Evolutionary conservation across 1,140 invertebrate species (phyloP), one percentile per base, ranked within the genome.

Genomic region (Papilio xuthus): DNA sequence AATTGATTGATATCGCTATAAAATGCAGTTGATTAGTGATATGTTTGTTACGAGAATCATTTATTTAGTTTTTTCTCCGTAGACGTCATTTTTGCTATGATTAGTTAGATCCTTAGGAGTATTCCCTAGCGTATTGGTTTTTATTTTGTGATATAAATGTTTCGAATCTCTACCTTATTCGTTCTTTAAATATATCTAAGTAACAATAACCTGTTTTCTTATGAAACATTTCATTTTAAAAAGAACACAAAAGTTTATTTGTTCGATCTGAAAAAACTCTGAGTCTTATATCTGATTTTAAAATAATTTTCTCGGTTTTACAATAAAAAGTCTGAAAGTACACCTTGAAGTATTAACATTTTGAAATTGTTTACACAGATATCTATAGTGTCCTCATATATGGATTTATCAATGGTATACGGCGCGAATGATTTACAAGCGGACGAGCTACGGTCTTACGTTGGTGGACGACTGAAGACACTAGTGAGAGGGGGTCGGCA

Each of bases 341-440:
- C 12, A 37, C 12, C 53, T 79, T 3, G 41, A 2, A 23, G 26
- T 80, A 53, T 42, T 42, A 23, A 28, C 37, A 56, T 72, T 72
- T 77, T 77, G 50, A 53, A n/a, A 47, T 44, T 41, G 81, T 83
- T 81, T 77, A 92, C 83, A 47, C 90, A 98, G 96, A 83, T 98
- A 37, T 97, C 97, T 8, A 95, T 95, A 18, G 96, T 98, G 0
- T 98, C 97, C 13, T 95, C 97, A 2, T 98, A 95, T 85, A 93
- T 99, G 94, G 98, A 99, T 88, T 94, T 97, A 10, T 98, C 98
- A 0, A 92, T 97, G 60, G 96, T 98, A 9, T 99, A 99, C 85
- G 98, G 98, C 1, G 97, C 96, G 47, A 96, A 91, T 26, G 93
- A 95, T 13, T 85, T 95, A 67, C 94, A 96, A 79, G 96, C 96